Conservation (phyloP, 2,113 vertebrate genomes). For the Indicator indicator region DNA sequence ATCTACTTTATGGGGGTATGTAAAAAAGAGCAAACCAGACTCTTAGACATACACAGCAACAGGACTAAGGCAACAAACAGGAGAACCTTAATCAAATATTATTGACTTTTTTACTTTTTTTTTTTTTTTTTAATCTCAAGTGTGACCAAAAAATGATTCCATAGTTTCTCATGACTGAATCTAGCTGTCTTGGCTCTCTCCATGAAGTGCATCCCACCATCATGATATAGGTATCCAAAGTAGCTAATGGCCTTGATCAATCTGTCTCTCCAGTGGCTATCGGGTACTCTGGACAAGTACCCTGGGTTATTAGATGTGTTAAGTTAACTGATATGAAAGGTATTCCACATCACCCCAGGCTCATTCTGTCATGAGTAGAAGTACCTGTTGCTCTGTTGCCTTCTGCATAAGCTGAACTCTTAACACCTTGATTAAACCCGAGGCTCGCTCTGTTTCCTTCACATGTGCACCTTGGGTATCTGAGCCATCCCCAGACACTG, state of each 20-base stretch:
- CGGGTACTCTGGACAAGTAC: background rate
- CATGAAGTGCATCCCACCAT: background rate
- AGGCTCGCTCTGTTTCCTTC: background rate
- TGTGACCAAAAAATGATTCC: background rate
- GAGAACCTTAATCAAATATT: background rate
- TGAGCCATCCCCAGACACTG: background rate
- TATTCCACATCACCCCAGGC: background rate
- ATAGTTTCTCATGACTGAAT: background rate
- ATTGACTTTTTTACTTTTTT: background rate
- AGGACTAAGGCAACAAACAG: background rate
- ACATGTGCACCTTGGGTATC: background rate
- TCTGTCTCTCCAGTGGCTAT: background rate
- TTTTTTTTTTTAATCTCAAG: background rate
- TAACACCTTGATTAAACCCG: background rate
- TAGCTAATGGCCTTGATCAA: accelerated
- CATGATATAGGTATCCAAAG: background rate
- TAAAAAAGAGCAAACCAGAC: background rate
- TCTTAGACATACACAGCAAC: background rate
- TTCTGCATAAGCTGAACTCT: background rate
- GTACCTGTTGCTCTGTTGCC: background rate
- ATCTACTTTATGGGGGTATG: accelerated
- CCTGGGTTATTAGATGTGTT: background rate
- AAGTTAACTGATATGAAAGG: background rate
- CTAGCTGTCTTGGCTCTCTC: background rate
- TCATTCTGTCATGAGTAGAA: background rate